Conservation (phyloP, 2,888 invertebrate genomes). For the Mesorhabditis sp. region DNA sequence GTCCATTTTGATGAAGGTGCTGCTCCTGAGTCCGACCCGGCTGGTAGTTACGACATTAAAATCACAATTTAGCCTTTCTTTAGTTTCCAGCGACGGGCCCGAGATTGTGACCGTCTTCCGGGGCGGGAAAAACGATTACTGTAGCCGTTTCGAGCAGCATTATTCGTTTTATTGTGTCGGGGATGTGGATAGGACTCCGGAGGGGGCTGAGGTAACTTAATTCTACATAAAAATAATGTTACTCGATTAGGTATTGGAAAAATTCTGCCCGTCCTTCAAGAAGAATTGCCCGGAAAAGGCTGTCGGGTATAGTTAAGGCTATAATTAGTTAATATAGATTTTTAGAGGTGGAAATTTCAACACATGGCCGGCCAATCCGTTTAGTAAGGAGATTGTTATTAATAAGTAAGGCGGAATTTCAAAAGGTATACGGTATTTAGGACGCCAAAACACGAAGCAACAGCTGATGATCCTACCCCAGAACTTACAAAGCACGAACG, state of each 20-base stretch:
- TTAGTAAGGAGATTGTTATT: constrained; percentile 19
- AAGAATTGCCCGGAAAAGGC: constrained; percentile 27
- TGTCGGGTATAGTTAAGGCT: constrained; percentile 1
- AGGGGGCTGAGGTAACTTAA: not conserved
- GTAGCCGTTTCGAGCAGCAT: not conserved
- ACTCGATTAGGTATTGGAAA: constrained; percentile 5
- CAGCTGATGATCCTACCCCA: constrained; percentile 17
- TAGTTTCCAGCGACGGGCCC: not conserved
- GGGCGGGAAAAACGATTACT: not conserved
- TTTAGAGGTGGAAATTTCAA: constrained; percentile 4
- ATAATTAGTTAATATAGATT: not conserved
- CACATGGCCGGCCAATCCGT: constrained; percentile 34
- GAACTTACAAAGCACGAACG: constrained; percentile 24
- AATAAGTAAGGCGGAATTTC: not conserved
- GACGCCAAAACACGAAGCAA: constrained; percentile 5
- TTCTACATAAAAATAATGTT: not conserved
- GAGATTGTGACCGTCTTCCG: not conserved
- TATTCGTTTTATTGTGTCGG: not conserved
- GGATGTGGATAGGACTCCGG: not conserved
- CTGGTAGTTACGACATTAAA: not conserved
- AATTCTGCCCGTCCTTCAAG: constrained; percentile 36
- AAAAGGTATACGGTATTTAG: not conserved
- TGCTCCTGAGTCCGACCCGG: too few species aligned
- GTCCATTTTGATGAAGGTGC: not conserved
- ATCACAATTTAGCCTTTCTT: not conserved